Conservation (phyloP, 2,888 invertebrate species). For the Halictus ligatus region DNA sequence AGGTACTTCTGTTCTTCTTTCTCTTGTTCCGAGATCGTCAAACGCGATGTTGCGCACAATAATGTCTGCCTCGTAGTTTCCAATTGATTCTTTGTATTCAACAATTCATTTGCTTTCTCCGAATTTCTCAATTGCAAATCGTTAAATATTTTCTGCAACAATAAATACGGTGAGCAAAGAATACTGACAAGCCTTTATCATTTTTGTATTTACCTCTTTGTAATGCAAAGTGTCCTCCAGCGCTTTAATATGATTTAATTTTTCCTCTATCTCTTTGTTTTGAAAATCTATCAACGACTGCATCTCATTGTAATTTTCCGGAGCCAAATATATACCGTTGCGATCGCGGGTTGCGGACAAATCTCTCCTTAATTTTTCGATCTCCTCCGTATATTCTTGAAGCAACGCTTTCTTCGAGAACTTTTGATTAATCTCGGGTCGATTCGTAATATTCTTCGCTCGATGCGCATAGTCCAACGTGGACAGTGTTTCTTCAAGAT, state of each 20-base stretch:
- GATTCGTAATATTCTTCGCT: conserved; percentile 96
- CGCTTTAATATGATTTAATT: conserved; percentile 88
- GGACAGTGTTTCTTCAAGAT: conserved; percentile 96
- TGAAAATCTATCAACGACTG: conserved; percentile 88
- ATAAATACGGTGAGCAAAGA: conserved; percentile 11
- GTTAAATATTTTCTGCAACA: conserved; percentile 77
- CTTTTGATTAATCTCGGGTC: conserved; percentile 96
- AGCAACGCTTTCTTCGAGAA: conserved; percentile 93
- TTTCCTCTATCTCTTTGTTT: conserved; percentile 89
- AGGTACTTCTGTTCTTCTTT: conserved; percentile 89
- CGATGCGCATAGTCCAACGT: conserved; percentile 98
- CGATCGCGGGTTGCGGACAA: conserved; percentile 94
- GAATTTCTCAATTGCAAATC: conserved; percentile 76
- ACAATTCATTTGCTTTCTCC: conserved; percentile 72
- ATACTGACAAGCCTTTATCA: neutral
- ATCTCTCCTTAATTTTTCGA: conserved; percentile 94
- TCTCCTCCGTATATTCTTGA: conserved; percentile 95
- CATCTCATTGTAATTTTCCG: conserved; percentile 92
- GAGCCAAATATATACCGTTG: conserved; percentile 94
- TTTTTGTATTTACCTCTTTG: conserved; percentile 84
- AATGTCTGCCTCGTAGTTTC: conserved; percentile 83
- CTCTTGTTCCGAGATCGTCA: conserved; percentile 84
- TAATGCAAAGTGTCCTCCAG: conserved; percentile 89
- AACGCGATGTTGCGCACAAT: conserved; percentile 82
- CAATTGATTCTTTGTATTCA: conserved; percentile 84